Evolutionary conservation across 2,888 invertebrate genomes (phyloP), one percentile per base, ranked within the genome.

Genomic region (Tachina fera): DNA sequence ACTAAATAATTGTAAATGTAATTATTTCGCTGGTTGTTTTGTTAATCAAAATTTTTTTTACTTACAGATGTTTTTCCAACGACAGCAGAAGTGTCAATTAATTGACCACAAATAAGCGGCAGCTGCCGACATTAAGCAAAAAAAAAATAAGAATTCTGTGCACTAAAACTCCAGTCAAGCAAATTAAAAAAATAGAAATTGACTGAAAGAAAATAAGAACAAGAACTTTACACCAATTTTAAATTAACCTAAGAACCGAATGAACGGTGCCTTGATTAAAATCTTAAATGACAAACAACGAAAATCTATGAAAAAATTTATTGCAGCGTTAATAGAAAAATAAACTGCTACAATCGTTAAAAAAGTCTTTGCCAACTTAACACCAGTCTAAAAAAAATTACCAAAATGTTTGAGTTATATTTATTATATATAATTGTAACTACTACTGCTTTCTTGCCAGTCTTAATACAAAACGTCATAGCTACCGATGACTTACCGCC

Each of bases 381-480:
- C 5, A 31, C 31, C 31, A 31, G 31, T 31, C 6, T 31, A 22
- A 19, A 43, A 5, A 14, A 11, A 31, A 43, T 6, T 14, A 49
- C 11, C 63, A 68, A 71, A 61, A 86, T 89, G 88, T 86, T 87
- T 85, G 88, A 88, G 88, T 88, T 90, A 88, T 79, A 88, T 79
- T 83, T 91, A 88, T 89, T 91, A 88, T 88, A 88, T 51, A 83
- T 90, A 88, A 88, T 91, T 83, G 87, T 88, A 88, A 88, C 87
- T 84, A 89, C 84, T 11, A 43, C 31, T 1, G 14, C 53, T 14
- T 51, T 67, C 19, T 31, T 58, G 39, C 39, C 58, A 9, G 10
- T 22, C 39, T 14, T 41, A 16, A 22, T 60, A 61, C 74, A 74
- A 75, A 53, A 6, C 3, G 22, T 43, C 10, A 49, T n/a, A 1